Evolutionary conservation across 2,888 invertebrate genomes (phyloP).

Genomic region (Eilema depressum): DNA sequence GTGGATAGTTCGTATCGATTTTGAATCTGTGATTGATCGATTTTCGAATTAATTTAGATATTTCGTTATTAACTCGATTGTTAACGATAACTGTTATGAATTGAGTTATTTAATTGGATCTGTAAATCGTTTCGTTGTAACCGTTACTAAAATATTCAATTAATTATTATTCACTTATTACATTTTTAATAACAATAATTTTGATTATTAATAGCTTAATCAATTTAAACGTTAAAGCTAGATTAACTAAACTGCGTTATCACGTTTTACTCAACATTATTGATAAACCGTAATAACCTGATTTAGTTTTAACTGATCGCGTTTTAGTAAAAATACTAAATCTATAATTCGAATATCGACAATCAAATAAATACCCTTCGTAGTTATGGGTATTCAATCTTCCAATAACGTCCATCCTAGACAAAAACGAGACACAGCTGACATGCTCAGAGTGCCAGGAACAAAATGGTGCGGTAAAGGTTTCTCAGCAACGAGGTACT

Average conservation of each 20-base stretch:
- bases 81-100: constrained; percentile 1
- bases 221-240: background rate
- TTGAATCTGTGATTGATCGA: constrained; percentile 27
- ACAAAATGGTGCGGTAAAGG: constrained; percentile 98
- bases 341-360: background rate
- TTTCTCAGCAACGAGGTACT: constrained; percentile 92
- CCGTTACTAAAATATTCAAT: background rate
- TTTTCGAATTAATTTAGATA: constrained; percentile 32
- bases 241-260: background rate
- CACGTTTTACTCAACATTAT: background rate
- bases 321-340: too few relatives aligned
- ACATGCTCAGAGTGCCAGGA: constrained; percentile 94
- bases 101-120: constrained; percentile 6
- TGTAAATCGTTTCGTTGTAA: background rate
- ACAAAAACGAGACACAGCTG: constrained; percentile 83
- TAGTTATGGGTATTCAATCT: background rate
- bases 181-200: background rate
- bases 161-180: background rate
- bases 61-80: constrained; percentile 9
- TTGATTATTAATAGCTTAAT: background rate
- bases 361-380: background rate
- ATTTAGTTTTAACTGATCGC: background rate
- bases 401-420: constrained; percentile 58
- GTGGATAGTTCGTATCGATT: constrained; percentile 34
- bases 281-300: background rate